phyloP scores from a whole-genome alignment of 2,797 vertebrate species.

The Oryzias sinensis region DNA sequence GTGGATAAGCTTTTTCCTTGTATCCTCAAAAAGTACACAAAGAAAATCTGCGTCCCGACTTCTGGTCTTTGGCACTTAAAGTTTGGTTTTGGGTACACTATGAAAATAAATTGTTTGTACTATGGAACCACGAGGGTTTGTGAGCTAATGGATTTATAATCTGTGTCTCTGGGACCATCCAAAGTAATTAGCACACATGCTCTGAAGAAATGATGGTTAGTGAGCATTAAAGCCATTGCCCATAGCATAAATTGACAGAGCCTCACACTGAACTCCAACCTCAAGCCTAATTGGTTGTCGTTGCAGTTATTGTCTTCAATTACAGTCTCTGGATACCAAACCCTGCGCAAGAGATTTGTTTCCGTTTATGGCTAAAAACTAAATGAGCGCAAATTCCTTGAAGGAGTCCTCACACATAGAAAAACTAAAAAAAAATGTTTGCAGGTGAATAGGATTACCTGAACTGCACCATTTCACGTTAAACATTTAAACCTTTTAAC shows the following conservation, averaged over 20 bases:
- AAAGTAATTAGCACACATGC: conserved; percentile 94
- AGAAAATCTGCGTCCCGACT: conserved; percentile 52
- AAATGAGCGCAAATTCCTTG: conserved; percentile 47
- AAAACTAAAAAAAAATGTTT: conserved; percentile 39
- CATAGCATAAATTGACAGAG: conserved; percentile 87
- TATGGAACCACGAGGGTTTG: conserved; percentile 74
- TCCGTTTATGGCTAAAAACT: conserved; percentile 40
- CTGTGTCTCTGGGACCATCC: conserved; percentile 86
- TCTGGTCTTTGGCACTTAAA: conserved; percentile 49
- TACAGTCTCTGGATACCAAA: conserved; percentile 64
- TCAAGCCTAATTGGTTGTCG: conserved; percentile 90
- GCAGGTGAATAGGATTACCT: conserved; percentile 2
- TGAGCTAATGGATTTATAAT: conserved; percentile 92
- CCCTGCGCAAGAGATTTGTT: conserved; percentile 43
- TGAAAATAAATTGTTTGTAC: conserved; percentile 73
- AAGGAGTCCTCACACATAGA: conserved; percentile 41
- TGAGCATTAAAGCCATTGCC: conserved; percentile 96
- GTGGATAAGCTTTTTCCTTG: conserved; percentile 35
- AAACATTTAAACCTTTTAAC: not conserved
- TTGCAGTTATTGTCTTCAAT: conserved; percentile 87
- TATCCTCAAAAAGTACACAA: conserved; percentile 27
- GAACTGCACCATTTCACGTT: not conserved
- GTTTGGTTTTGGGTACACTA: conserved; percentile 56
- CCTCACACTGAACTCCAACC: conserved; percentile 87
- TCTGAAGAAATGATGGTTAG: conserved; percentile 94